Base-by-base conservation (phyloP, 1,140 invertebrate genomes). In the Drosophila guanche region DNA sequence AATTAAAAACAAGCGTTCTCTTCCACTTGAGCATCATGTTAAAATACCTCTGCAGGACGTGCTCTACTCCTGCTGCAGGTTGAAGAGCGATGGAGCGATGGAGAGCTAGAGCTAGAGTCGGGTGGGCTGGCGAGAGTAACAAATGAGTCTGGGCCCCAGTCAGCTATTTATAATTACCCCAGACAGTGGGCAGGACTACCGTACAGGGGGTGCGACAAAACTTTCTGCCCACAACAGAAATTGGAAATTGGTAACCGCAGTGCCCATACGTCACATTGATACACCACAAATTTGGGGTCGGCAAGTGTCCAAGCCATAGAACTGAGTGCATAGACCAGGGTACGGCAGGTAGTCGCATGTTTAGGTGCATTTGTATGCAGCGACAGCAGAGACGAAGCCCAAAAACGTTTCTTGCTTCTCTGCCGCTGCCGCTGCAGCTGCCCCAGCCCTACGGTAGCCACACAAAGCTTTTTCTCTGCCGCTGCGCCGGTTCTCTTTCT, bases 1-100 rank as follows among this genome's bases (percentile, higher is more conserved):
- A 72, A 72, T 72, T 72, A 72, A 72, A 72, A 72, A 72, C 69
- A 72, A 73, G 68, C 69, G 68, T 72, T 72, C 68, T 43, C 68
- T 53, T 53, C 69, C 69, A 72, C 69, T 72, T 72, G 68, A 72
- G 68, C 69, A 62, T 61, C 69, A 72, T 61, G 67, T 71, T 67
- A 71, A 71, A 71, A 61, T 71, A 72, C 56, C 67, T 46, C 50
- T 7, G n/a, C 69, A 71, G 50, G 67, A 37, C 12, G 33, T 37
- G 33, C 12, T 37, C 33, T 37, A 4, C 10, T 12, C 33, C 33
- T 59, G 65, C n/a, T 33, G 12, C 5, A 10, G 53, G 20, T 14
- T 20, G 16, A 12, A 22, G n/a, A 20, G 22, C 25, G 27, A 45
- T 46, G 27, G n/a, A 20, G 22, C 25, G 27, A 45, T 46, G 25